These are phyloP conservation scores for Enteromius viviparus DNA, from an alignment of 2,797 vertebrate species.

Conservation along the genomic window DNA sequence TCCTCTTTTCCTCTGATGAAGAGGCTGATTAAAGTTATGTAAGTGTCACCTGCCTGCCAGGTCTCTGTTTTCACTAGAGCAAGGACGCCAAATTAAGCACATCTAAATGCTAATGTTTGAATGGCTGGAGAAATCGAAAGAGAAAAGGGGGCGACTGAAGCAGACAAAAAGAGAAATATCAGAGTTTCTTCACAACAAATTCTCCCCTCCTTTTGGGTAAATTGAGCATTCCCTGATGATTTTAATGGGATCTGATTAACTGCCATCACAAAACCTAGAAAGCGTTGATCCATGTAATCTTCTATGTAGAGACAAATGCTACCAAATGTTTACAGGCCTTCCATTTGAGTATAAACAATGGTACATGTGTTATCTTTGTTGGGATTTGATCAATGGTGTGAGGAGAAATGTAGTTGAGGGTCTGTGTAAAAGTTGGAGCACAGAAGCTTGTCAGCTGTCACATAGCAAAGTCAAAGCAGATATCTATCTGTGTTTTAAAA, in stretches of 20 bases:
- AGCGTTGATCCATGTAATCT: slow-evolving; percentile 47
- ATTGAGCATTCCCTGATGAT: slow-evolving; percentile 47
- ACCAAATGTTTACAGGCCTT: slow-evolving; percentile 55
- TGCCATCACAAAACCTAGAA: slow-evolving; percentile 50
- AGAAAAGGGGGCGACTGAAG: background rate
- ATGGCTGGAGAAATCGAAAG: slow-evolving; percentile 38
- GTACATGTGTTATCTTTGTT: slow-evolving; percentile 53
- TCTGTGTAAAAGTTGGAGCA: slow-evolving; percentile 22
- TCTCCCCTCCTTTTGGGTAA: slow-evolving; percentile 36
- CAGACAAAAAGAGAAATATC: slow-evolving; percentile 12
- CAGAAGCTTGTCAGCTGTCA: background rate
- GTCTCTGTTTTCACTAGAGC: slow-evolving; percentile 59
- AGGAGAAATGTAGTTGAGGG: slow-evolving; percentile 33
- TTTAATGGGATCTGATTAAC: slow-evolving; percentile 56
- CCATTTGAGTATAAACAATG: slow-evolving; percentile 49
- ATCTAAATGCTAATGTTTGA: slow-evolving; percentile 58
- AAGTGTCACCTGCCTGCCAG: slow-evolving; percentile 63
- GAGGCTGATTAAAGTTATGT: slow-evolving; percentile 65
- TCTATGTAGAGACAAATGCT: slow-evolving; percentile 48
- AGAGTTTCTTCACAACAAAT: slow-evolving; percentile 29
- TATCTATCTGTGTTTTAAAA: background rate
- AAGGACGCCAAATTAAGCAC: slow-evolving; percentile 57
- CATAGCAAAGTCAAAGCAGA: slow-evolving; percentile 1
- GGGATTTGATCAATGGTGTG: slow-evolving; percentile 51
- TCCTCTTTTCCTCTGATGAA: slow-evolving; percentile 49